Percentiles rank a stretch among this genome's conserved stretches.
phyloP scores from a whole-genome alignment of 1,140 invertebrate species.

The Drosophila watanabei region DNA sequence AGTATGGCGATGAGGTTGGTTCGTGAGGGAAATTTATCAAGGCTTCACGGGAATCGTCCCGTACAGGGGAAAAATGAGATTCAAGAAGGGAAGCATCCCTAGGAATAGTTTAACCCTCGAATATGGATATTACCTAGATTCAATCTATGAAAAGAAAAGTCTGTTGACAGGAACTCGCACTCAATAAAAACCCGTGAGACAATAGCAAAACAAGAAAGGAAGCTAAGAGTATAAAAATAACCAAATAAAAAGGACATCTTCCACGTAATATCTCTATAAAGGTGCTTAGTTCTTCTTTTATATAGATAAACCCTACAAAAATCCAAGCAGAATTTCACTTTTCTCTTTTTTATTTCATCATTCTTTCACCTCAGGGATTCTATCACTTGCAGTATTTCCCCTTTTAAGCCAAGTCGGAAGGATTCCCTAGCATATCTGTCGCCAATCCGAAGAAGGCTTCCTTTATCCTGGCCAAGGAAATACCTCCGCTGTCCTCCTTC shows the following conservation, averaged over 20 bases:
- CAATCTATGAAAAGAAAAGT: conserved; percentile 2
- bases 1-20: conserved; percentile 32
- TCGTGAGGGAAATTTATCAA: conserved; percentile 52
- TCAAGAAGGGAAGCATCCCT: not conserved
- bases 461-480: conserved; percentile 33
- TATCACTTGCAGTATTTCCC: not conserved
- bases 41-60: conserved; percentile 27
- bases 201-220: not conserved
- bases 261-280: not conserved
- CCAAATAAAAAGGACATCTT: too few relatives aligned
- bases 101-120: conserved; percentile 17
- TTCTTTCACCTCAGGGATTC: conserved; percentile 1
- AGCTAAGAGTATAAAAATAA: too few relatives aligned
- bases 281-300: not conserved
- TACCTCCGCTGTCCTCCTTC: conserved; percentile 20
- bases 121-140: not conserved
- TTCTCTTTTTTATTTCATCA: not conserved
- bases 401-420: conserved; percentile 15
- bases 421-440: conserved; percentile 32
- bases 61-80: not conserved
- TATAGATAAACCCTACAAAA: not conserved
- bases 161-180: not conserved
- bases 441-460: conserved; percentile 32
- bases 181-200: conserved; percentile 1
- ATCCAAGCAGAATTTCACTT: not conserved